Evolutionary conservation across 2,797 vertebrate genomes (phyloP).

Genomic region (Champsocephalus esox): DNA sequence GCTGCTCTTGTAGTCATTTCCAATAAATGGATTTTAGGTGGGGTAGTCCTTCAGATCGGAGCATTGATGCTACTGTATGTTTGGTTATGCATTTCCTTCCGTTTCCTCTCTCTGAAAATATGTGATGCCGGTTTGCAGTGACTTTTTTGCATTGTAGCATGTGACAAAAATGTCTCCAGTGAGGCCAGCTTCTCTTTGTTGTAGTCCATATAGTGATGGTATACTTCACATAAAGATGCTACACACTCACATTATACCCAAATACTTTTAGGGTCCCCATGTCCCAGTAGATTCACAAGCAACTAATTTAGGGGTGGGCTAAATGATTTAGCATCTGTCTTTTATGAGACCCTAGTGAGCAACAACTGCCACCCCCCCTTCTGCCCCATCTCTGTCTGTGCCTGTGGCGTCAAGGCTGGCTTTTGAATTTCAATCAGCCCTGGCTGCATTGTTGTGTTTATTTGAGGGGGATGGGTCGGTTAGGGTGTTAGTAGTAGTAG

Average conservation of each 20-base stretch:
- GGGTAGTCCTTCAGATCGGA: constrained; percentile 38
- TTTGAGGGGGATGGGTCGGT: constrained; percentile 67
- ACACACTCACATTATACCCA: constrained; percentile 23
- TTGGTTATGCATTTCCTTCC: constrained; percentile 23
- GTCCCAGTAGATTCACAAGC: constrained; percentile 68
- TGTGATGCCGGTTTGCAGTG: constrained; percentile 7
- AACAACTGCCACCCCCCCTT: constrained; percentile 52
- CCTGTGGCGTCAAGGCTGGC: constrained; percentile 69
- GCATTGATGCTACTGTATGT: constrained; percentile 27
- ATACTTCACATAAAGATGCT: constrained; percentile 2
- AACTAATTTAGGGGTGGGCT: constrained; percentile 79
- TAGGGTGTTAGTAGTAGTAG: constrained; percentile 30
- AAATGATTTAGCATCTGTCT: constrained; percentile 83
- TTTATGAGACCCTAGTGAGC: constrained; percentile 79
- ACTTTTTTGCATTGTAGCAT: constrained; percentile 17
- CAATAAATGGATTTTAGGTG: constrained; percentile 70
- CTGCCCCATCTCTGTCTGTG: constrained; percentile 57
- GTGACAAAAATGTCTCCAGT: constrained; percentile 6
- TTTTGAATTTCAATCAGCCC: constrained; percentile 86
- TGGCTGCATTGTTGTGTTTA: constrained; percentile 75
- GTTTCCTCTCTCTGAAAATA: constrained; percentile 21
- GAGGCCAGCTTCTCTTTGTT: constrained; percentile 31
- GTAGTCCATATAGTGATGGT: constrained; percentile 17
- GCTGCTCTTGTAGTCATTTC: constrained; percentile 64
- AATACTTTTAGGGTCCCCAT: constrained; percentile 27